Conservation (phyloP, 1,140 invertebrate species). For the Tetranychus urticae region DNA sequence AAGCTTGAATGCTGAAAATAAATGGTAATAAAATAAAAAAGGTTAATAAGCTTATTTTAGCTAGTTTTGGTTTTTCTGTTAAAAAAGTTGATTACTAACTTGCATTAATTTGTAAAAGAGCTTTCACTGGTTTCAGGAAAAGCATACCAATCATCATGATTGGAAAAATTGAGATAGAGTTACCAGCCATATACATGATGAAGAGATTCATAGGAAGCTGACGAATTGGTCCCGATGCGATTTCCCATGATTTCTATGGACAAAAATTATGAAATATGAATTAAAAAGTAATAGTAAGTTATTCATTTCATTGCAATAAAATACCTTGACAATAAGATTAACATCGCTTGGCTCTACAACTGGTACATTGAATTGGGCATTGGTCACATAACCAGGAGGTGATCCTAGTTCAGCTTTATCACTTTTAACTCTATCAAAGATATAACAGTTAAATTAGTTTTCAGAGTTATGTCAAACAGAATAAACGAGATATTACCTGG, state of each 20-base stretch:
- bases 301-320: no score
- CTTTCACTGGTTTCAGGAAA: constrained; percentile 80
- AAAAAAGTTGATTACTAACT: constrained; percentile 25
- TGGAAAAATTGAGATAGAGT: constrained; percentile 95
- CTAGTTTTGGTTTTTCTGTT: background rate
- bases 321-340: constrained; percentile 52
- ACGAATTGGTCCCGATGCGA: constrained; percentile 79
- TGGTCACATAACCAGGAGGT: background rate
- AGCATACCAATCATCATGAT: constrained; percentile 99
- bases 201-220: constrained; percentile 94
- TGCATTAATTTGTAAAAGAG: constrained; percentile 63
- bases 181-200: constrained; percentile 99
- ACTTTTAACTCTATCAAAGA: background rate
- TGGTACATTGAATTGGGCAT: background rate
- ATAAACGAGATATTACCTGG: background rate
- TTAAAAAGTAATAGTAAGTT: background rate
- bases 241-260: constrained; percentile 67
- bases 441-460: no score
- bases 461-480: background rate
- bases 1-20: constrained; percentile 44
- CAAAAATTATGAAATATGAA: constrained; percentile 14
- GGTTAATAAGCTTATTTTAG: background rate
- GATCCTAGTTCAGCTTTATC: background rate
- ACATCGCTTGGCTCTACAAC: constrained; percentile 32
- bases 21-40: background rate